A percentile compares a stretch with the other conserved stretches of the same genome.
phyloP scores from a whole-genome alignment of 2,797 vertebrate species.

The Sciurus vulgaris region DNA sequence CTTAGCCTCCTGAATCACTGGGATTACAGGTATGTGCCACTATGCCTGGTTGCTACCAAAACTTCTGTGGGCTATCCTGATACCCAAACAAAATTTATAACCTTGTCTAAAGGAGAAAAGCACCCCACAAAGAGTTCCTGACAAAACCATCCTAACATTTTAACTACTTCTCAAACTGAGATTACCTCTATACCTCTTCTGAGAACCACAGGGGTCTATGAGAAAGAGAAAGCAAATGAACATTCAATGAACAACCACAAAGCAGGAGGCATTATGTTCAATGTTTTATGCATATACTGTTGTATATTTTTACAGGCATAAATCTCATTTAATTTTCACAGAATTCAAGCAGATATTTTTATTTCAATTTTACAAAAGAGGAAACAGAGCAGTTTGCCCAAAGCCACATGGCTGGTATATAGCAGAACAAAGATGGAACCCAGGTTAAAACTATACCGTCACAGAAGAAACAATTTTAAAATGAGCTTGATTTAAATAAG shows the following conservation, averaged over 20 bases:
- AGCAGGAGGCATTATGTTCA: neutral
- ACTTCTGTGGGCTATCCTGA: neutral
- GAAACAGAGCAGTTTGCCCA: slow-evolving; percentile 61
- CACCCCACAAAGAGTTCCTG: neutral
- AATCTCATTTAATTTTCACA: slow-evolving; percentile 44
- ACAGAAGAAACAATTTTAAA: slow-evolving; percentile 55
- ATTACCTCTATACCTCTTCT: neutral
- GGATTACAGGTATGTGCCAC: no score
- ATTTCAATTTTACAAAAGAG: slow-evolving; percentile 63
- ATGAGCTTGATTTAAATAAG: slow-evolving; percentile 53
- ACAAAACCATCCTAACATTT: neutral
- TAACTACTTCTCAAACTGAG: slow-evolving; percentile 42
- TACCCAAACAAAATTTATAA: slow-evolving; percentile 36
- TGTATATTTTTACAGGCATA: neutral
- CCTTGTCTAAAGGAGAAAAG: slow-evolving; percentile 50
- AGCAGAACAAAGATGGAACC: neutral
- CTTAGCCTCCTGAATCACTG: no score
- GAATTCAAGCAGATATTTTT: slow-evolving; percentile 56
- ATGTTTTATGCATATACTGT: neutral
- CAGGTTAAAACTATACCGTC: slow-evolving; percentile 29
- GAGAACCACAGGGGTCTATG: neutral
- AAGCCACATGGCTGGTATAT: neutral
- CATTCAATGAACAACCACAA: neutral
- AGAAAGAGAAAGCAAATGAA: slow-evolving; percentile 5
- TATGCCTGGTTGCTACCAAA: neutral